Evolutionary conservation across 2,888 invertebrate genomes (phyloP).

Genomic region (Thecocarcelia acutangulata): DNA sequence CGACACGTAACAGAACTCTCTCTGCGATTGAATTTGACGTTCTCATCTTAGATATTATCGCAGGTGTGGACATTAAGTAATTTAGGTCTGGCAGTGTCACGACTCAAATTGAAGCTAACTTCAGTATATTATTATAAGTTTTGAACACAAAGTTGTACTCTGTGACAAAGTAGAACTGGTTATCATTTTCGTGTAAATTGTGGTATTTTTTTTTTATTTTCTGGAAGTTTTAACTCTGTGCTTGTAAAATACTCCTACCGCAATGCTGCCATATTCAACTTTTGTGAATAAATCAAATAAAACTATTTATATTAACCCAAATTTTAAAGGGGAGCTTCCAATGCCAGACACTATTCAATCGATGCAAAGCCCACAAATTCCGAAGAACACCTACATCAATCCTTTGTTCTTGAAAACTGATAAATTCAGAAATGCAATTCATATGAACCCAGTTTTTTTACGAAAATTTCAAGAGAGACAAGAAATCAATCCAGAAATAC

Average conservation of each 20-base stretch:
- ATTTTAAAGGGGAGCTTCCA: slow-evolving; percentile 73
- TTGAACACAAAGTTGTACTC: not conserved
- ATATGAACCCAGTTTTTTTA: slow-evolving; percentile 80
- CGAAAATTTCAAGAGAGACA: slow-evolving; percentile 65
- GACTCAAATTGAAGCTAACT: slow-evolving; percentile 33
- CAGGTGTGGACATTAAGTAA: too few relatives aligned
- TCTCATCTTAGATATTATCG: not conserved
- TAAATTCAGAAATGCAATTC: slow-evolving; percentile 73
- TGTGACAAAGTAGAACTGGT: too few relatives aligned
- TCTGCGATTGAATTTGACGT: too few relatives aligned
- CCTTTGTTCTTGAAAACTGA: slow-evolving; percentile 71
- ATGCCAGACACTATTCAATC: slow-evolving; percentile 12
- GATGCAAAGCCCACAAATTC: slow-evolving; percentile 27
- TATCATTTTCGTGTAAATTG: too few relatives aligned
- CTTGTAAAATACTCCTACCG: not conserved
- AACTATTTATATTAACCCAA: slow-evolving; percentile 80
- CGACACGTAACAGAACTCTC: too few relatives aligned
- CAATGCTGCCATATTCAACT: slow-evolving; percentile 77
- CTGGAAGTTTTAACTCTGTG: not conserved
- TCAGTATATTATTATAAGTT: not conserved
- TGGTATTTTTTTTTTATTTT: not conserved
- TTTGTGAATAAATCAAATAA: slow-evolving; percentile 69
- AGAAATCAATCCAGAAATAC: not conserved
- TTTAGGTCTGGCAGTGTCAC: slow-evolving; percentile 8
- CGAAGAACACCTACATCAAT: slow-evolving; percentile 72